phyloP scores from a whole-genome alignment of 2,888 invertebrate species.

The Gymnosoma rotundatum region DNA sequence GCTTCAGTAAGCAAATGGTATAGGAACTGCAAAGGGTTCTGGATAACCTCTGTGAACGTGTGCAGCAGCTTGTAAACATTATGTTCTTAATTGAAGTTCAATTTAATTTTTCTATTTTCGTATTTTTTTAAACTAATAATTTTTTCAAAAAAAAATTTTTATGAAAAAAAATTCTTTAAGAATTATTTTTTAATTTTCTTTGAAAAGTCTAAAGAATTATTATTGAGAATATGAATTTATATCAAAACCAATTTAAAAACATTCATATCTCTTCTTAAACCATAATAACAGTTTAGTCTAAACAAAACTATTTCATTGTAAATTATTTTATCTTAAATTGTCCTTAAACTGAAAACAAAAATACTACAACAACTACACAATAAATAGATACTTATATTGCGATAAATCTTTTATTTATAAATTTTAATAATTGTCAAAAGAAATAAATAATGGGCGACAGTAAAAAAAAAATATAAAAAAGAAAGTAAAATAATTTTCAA shows the following conservation, averaged over 20 bases:
- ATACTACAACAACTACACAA: not conserved
- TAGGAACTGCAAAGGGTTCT: too few species aligned
- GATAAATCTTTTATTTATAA: constrained; percentile 55
- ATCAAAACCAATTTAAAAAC: not conserved
- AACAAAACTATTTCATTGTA: not conserved
- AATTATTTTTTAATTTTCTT: too few species aligned
- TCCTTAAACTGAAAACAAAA: not conserved
- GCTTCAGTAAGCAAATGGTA: too few species aligned
- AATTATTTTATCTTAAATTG: not conserved
- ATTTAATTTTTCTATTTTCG: too few species aligned
- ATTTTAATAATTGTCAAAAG: constrained; percentile 57
- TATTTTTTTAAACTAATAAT: too few species aligned
- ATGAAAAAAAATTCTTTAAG: not conserved
- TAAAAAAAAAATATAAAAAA: not conserved
- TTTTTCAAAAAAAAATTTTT: not conserved
- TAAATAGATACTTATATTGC: not conserved
- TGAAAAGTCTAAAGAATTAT: not conserved
- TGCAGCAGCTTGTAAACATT: too few species aligned
- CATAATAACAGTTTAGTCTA: constrained; percentile 12
- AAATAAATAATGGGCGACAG: constrained; percentile 42
- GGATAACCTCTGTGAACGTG: too few species aligned
- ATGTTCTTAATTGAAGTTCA: too few species aligned
- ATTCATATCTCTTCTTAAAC: constrained; percentile 2
- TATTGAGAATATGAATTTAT: not conserved
- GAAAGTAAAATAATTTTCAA: constrained; percentile 13